Evolutionary conservation across 2,113 vertebrate species (phyloP).

Genomic region (Xenus cinereus): DNA sequence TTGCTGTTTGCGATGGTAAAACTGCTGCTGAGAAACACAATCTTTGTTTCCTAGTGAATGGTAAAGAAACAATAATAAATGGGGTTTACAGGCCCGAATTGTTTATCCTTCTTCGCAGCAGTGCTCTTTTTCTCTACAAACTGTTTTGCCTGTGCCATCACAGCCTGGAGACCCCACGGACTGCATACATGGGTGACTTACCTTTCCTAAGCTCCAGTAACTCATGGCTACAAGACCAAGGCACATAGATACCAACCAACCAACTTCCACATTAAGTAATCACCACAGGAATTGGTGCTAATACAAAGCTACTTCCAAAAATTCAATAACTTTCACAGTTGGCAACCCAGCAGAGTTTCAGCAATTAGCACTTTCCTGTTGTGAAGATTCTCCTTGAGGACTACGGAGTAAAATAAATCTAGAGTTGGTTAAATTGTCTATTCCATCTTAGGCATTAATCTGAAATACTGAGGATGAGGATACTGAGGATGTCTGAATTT

Average conservation of each 20-base stretch:
- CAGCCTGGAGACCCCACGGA: not conserved
- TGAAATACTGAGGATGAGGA: not conserved
- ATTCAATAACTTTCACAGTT: not conserved
- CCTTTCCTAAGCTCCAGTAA: constrained; percentile 1
- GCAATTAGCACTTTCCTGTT: not conserved
- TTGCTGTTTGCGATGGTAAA: constrained; percentile 35
- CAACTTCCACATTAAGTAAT: not conserved
- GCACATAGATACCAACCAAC: not conserved
- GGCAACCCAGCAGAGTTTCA: not conserved
- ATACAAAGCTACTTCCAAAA: not conserved
- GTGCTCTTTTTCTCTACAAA: not conserved
- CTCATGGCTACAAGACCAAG: not conserved
- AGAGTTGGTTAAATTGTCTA: not conserved
- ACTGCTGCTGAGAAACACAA: constrained; percentile 36
- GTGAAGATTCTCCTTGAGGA: not conserved
- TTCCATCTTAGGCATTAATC: not conserved
- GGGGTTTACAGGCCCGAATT: not conserved
- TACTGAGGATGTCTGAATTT: not conserved
- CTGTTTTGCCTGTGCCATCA: not conserved
- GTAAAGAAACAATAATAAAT: constrained; percentile 30
- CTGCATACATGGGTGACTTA: not conserved
- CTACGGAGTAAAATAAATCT: not conserved
- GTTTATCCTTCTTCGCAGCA: not conserved
- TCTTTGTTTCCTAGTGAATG: constrained; percentile 22
- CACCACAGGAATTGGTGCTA: not conserved